Conservation (phyloP, 2,888 invertebrate species). For the Catocala sponsa region DNA sequence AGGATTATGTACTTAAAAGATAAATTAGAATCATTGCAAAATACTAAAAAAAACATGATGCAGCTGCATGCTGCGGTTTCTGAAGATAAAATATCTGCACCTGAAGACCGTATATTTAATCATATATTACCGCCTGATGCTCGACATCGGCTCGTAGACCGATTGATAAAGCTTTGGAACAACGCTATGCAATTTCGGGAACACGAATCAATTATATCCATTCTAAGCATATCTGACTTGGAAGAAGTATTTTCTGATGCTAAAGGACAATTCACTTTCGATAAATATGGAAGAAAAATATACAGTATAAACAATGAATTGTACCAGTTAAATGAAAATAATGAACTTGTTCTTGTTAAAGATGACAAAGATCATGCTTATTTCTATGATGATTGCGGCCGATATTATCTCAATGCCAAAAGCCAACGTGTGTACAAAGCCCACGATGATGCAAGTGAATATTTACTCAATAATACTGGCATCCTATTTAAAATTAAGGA, state of each 20-base stretch:
- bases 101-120: conserved; percentile 51
- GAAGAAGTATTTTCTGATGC: conserved; percentile 55
- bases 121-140: conserved; percentile 55
- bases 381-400: conserved; percentile 60
- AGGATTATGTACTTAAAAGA: conserved; percentile 60
- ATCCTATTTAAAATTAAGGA: conserved; percentile 52
- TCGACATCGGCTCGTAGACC: conserved; percentile 56
- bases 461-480: conserved; percentile 44
- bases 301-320: conserved; percentile 43
- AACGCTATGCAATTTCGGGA: conserved; percentile 33
- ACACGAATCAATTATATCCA: conserved; percentile 55
- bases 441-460: conserved; percentile 51
- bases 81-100: conserved; percentile 1
- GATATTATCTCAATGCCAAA: conserved; percentile 50
- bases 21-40: conserved; percentile 53
- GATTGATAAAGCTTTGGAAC: conserved; percentile 54
- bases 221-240: conserved; percentile 51
- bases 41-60: conserved; percentile 49
- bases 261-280: conserved; percentile 51
- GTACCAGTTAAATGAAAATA: conserved; percentile 56
- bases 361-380: conserved; percentile 57
- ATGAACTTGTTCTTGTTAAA: conserved; percentile 45
- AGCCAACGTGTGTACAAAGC: conserved; percentile 53
- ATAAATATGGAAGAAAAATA: conserved; percentile 58
- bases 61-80: conserved; percentile 36